Evolutionary conservation across 1,140 invertebrate genomes (phyloP).

Genomic region (Leguminivora glycinivorella): DNA sequence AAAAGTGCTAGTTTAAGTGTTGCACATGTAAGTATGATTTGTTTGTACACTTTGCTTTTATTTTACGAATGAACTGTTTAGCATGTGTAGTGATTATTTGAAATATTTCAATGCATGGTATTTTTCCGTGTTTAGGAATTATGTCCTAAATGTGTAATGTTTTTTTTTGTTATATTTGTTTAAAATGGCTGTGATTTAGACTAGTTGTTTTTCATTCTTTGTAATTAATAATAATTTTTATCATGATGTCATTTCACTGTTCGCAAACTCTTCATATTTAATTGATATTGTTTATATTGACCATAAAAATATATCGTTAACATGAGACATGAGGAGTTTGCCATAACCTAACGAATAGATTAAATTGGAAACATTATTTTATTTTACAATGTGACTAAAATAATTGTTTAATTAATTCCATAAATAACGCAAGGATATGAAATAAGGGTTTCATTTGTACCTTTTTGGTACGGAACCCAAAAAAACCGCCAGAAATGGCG

Average conservation of each 20-base stretch:
- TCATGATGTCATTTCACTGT: slow-evolving; percentile 6
- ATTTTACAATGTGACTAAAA: background rate
- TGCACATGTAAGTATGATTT: slow-evolving; percentile 71
- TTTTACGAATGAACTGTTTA: slow-evolving; percentile 69
- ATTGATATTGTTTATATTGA: background rate
- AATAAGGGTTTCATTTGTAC: no score
- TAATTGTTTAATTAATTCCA: background rate
- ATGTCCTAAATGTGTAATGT: background rate
- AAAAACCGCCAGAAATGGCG: no score
- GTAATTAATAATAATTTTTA: background rate
- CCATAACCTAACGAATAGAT: background rate
- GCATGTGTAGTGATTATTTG: slow-evolving; percentile 62
- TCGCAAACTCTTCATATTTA: background rate
- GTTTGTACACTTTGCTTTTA: slow-evolving; percentile 58
- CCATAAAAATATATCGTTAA: no score
- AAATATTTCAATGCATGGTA: slow-evolving; percentile 39
- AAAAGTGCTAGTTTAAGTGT: slow-evolving; percentile 45
- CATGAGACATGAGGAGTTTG: background rate
- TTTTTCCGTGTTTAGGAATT: slow-evolving; percentile 21
- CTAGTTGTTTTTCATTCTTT: background rate
- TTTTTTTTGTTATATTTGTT: background rate
- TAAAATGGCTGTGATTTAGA: slow-evolving; percentile 3
- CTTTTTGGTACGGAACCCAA: no score
- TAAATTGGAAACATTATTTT: background rate
- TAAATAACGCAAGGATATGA: no score